A percentile compares a stretch with the other conserved stretches of the same genome.
These are phyloP conservation scores for Brachyhypopomus gauderio DNA, from an alignment of 2,113 vertebrate species.

Conservation along the genomic window DNA sequence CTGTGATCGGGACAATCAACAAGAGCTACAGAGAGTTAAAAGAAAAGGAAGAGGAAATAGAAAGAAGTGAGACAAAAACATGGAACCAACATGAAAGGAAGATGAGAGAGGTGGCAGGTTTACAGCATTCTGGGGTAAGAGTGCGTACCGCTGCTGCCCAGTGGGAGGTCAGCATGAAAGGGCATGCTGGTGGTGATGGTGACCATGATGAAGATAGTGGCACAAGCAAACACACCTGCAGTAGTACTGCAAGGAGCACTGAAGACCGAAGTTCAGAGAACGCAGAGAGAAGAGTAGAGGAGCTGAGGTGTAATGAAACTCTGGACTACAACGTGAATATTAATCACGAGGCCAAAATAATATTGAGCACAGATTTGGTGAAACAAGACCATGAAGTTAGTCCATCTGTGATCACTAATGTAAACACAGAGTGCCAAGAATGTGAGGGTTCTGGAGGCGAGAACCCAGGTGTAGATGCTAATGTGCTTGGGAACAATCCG, in stretches of 20 bases:
- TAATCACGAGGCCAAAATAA: neutral
- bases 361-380: neutral
- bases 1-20: neutral
- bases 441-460: neutral
- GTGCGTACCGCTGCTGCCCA: neutral
- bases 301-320: neutral
- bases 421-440: neutral
- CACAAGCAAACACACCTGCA: neutral
- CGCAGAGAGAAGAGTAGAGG: neutral
- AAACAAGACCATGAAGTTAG: neutral
- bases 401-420: neutral
- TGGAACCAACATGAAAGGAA: neutral
- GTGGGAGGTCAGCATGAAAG: conserved; percentile 22
- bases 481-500: no score
- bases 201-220: neutral
- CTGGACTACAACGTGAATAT: neutral
- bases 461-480: neutral
- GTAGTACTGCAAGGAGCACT: neutral
- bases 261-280: neutral
- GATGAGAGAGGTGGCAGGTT: neutral
- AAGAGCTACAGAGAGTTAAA: conserved; percentile 25
- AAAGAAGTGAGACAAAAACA: neutral
- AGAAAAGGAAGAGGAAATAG: neutral
- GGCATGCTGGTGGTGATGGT: neutral
- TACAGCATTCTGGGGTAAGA: neutral